Base-by-base conservation (phyloP, 2,797 vertebrate genomes). In the Hyperoplus lanceolatus region DNA sequence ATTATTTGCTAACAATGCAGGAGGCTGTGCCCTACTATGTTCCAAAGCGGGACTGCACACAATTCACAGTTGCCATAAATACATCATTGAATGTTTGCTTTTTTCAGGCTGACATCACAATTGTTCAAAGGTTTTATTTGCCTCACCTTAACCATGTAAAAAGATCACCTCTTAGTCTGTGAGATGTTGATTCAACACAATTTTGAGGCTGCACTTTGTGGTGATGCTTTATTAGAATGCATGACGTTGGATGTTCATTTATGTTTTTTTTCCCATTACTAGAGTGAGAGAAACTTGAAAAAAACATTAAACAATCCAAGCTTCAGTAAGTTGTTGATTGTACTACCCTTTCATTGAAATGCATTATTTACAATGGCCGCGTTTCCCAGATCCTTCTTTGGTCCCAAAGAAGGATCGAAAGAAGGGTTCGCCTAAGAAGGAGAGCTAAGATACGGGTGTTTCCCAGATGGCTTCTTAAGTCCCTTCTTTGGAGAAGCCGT, bases 231-330 rank as follows among this genome's bases (percentile, higher is more conserved):
- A 13, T 70, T 42, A 50, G 4, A 67, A 9, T 50, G 38, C 6
- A 36, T 3, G 15, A 6, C 7, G 7, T 50, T 65, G 13, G 29
- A 51, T 15, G 38, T 46, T 77, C 1, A 39, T 57, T 42, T 59
- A n/a, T 29, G 29, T 16, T 63, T 62, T 39, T 45, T 45, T 46
- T 29, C 4, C 41, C 5, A 2, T 18, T 11, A 16, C 16, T 45
- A 48, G 14, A 55, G 14, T 43, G 21, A 78, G n/a, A 62, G 3
- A 58, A 72, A 21, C 50, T 65, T 15, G 10, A 83, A 70, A 70
- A 36, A 67, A 67, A 73, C 57, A 54, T 48, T 68, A 29, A 41
- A 43, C 51, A 41, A 45, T 15, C 14, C 42, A 59, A 65, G 18
- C 59, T 43, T 73, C 38, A 29, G 42, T 46, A 5, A 29, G 13